These are phyloP conservation scores for Drosophila niveifrons DNA, from an alignment of 2,888 invertebrate genomes.

Conservation along the genomic window DNA sequence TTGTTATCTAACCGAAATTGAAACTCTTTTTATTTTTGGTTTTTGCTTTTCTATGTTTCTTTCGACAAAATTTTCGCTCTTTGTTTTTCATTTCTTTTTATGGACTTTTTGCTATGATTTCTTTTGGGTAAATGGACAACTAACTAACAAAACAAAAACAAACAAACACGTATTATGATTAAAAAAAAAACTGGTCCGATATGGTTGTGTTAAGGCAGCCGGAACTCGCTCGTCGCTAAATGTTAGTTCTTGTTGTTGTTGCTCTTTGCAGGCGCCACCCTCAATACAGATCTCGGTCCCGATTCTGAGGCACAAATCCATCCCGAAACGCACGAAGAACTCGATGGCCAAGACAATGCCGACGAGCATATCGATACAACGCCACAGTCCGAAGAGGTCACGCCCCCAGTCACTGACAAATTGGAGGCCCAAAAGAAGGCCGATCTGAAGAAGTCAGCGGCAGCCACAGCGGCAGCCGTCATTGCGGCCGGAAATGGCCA, in stretches of 20 bases:
- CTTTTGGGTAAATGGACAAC: constrained; percentile 70
- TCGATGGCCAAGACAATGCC: constrained; percentile 86
- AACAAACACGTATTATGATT: constrained; percentile 25
- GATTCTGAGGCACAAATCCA: constrained; percentile 88
- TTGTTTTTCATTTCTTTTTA: constrained; percentile 1
- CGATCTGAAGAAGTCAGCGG: constrained; percentile 82
- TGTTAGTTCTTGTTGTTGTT: constrained; percentile 88
- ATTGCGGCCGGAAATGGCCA: constrained; percentile 76
- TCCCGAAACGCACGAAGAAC: constrained; percentile 87
- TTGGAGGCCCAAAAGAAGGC: constrained; percentile 84
- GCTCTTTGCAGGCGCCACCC: constrained; percentile 88
- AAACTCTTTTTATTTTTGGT: constrained; percentile 25
- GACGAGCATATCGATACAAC: constrained; percentile 85
- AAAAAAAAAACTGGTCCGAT: constrained; percentile 21
- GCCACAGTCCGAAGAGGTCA: constrained; percentile 84
- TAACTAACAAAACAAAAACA: constrained; percentile 43
- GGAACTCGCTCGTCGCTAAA: constrained; percentile 80
- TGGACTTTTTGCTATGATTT: constrained; percentile 31
- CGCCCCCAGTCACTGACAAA: constrained; percentile 85
- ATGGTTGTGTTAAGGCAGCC: constrained; percentile 39
- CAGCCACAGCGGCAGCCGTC: constrained; percentile 73
- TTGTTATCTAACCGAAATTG: constrained; percentile 15
- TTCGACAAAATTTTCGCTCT: constrained; percentile 9
- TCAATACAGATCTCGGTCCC: constrained; percentile 87
- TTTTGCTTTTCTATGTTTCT: constrained; percentile 34